Percentiles rank a stretch among this genome's conserved stretches.
These are phyloP conservation scores for Yoshiicerus persimilis DNA, from an alignment of 1,140 invertebrate species.

Conservation along the genomic window DNA sequence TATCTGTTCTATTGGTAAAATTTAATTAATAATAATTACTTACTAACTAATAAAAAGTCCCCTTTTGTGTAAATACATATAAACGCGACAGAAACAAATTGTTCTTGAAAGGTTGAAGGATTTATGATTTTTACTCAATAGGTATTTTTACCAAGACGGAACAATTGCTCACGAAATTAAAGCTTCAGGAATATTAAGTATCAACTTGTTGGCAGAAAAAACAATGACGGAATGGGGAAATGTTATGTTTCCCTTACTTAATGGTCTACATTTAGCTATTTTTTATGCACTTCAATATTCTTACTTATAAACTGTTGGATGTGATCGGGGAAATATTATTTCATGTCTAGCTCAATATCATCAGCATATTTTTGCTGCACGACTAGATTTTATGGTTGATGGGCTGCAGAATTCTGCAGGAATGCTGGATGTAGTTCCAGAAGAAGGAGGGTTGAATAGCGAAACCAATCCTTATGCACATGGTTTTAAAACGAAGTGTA, in stretches of 20 bases:
- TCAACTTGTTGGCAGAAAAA: conserved; percentile 36
- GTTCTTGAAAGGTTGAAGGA: no score
- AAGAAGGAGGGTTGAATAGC: background rate
- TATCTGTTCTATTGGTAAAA: conserved; percentile 46
- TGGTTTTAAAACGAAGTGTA: conserved; percentile 28
- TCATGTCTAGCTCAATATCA: conserved; percentile 38
- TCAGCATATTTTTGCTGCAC: conserved; percentile 46
- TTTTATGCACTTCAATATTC: background rate
- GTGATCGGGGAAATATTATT: background rate
- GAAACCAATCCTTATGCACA: conserved; percentile 41
- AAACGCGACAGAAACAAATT: no score
- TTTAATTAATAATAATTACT: no score
- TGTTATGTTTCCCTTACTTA: conserved; percentile 21
- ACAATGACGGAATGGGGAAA: conserved; percentile 19
- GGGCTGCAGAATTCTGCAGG: conserved; percentile 39
- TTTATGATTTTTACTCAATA: background rate
- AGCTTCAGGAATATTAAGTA: conserved; percentile 45
- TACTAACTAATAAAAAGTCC: no score
- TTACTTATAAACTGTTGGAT: no score
- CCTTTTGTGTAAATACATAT: no score
- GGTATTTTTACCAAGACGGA: conserved; percentile 44
- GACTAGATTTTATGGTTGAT: conserved; percentile 45
- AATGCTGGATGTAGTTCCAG: conserved; percentile 34
- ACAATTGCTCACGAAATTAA: conserved; percentile 44
- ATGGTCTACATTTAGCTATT: no score